Evolutionary conservation across 2,888 invertebrate genomes (phyloP), one percentile per base, ranked within the genome.

Genomic region (Trichogramma dendrolimi): DNA sequence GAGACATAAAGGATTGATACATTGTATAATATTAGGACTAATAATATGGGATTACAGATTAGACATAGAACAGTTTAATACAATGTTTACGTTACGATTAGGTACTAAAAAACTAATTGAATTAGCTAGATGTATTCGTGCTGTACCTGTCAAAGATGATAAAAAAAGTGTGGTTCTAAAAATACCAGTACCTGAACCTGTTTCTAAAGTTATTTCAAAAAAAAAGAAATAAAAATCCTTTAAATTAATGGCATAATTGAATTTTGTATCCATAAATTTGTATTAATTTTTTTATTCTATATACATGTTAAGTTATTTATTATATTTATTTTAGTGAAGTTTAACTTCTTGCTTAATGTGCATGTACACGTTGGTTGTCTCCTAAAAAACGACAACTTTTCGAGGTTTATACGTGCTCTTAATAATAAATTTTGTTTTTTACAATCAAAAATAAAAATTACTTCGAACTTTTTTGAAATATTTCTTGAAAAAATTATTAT

Each of bases 1-100:
- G 63, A 72, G 67, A 58, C 77, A 79, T 48, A 79, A 77, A 69
- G 77, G 71, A 44, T 63, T 77, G 39, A 61, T 75, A 7, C 75
- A 79, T 44, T 74, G 74, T 41, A 69, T 79, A 52, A 71, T 79
- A 51, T 56, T 79, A 27, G 71, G 68, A 10, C 42, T 79, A 7
- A 70, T 71, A 10, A 66, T 75, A 61, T 70, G 65, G 11, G 70
- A 77, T 57, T 79, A 68, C 53, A 62, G 55, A 5, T 62, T 79
- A 4, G 70, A 78, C 56, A 51, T 77, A 39, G 76, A 78, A 63
- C 48, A 69, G 5, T 77, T 79, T 55, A 61, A 70, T 8, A 67
- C 71, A 4, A 63, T 71, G 43, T 62, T 77, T 6, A 68, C 46
- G 5, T 56, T 60, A 14, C 70, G 72, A n/a, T 62, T 70, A 0